Evolutionary conservation across 1,140 invertebrate species (phyloP).

Genomic region (Ephestia elutella): DNA sequence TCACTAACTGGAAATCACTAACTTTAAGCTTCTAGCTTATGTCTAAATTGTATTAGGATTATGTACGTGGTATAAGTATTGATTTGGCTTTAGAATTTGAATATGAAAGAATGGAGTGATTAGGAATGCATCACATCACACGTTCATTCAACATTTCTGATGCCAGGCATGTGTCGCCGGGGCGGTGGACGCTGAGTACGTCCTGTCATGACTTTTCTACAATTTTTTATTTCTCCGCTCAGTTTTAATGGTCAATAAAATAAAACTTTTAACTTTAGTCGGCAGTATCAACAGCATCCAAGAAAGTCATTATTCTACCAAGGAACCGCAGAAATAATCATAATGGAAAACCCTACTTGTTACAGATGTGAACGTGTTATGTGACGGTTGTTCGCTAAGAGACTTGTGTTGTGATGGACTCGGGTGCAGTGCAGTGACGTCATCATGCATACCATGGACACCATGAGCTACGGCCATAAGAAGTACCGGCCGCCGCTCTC

Average conservation of each 20-base stretch:
- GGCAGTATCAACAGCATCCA: no score
- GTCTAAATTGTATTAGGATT: background rate
- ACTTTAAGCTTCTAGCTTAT: background rate
- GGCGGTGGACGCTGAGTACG: background rate
- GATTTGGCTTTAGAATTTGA: background rate
- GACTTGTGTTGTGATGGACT: slow-evolving; percentile 26
- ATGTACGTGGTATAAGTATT: background rate
- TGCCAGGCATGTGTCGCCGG: background rate
- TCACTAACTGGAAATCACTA: background rate
- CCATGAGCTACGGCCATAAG: slow-evolving; percentile 69
- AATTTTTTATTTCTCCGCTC: no score
- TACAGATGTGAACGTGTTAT: slow-evolving; percentile 13
- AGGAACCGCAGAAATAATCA: no score
- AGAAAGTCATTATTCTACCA: no score
- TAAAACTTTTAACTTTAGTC: background rate
- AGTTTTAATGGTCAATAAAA: background rate
- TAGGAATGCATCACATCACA: background rate
- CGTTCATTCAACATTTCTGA: background rate
- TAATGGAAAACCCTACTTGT: slow-evolving; percentile 7
- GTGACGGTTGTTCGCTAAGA: background rate
- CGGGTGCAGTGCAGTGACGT: slow-evolving; percentile 19
- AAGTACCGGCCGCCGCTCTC: slow-evolving; percentile 68
- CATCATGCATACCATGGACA: slow-evolving; percentile 71
- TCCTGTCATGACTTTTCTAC: no score
- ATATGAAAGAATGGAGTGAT: background rate